phyloP scores from a whole-genome alignment of 2,888 invertebrate species.

The Hemaris fuciformis region DNA sequence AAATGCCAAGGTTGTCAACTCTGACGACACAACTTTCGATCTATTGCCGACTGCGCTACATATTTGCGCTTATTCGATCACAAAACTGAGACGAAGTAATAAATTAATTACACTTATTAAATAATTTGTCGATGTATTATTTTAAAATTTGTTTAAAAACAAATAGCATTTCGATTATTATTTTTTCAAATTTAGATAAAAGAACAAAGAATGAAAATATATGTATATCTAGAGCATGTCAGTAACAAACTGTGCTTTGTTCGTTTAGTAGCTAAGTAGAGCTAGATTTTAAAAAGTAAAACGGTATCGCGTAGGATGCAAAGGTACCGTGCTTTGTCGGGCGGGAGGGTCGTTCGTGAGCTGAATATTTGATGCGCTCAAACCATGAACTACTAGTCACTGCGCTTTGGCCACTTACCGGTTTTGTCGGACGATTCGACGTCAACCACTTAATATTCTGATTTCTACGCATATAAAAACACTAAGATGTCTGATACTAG shows the following conservation, averaged over 20 bases:
- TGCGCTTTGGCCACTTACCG: constrained; percentile 21
- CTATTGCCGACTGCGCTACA: constrained; percentile 66
- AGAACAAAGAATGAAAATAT: neutral
- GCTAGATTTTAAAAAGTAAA: constrained; percentile 32
- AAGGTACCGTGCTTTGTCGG: constrained; percentile 21
- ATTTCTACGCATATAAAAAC: constrained; percentile 11
- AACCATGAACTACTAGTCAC: constrained; percentile 16
- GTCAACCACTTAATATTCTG: constrained; percentile 5
- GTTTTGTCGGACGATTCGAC: constrained; percentile 22
- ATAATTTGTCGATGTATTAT: neutral
- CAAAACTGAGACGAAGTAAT: neutral
- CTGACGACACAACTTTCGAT: constrained; percentile 80
- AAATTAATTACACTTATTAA: neutral
- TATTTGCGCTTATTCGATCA: constrained; percentile 71
- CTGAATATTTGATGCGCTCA: constrained; percentile 40
- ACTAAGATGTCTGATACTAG: neutral
- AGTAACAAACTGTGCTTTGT: neutral
- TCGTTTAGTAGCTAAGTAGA: constrained; percentile 23
- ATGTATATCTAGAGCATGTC: no score
- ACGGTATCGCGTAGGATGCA: constrained; percentile 32
- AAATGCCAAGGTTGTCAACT: constrained; percentile 82
- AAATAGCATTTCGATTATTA: neutral
- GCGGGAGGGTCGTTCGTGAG: constrained; percentile 44
- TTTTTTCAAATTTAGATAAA: neutral
- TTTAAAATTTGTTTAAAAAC: neutral